Conservation (phyloP, 2,888 invertebrate species). For the Allacma fusca region DNA sequence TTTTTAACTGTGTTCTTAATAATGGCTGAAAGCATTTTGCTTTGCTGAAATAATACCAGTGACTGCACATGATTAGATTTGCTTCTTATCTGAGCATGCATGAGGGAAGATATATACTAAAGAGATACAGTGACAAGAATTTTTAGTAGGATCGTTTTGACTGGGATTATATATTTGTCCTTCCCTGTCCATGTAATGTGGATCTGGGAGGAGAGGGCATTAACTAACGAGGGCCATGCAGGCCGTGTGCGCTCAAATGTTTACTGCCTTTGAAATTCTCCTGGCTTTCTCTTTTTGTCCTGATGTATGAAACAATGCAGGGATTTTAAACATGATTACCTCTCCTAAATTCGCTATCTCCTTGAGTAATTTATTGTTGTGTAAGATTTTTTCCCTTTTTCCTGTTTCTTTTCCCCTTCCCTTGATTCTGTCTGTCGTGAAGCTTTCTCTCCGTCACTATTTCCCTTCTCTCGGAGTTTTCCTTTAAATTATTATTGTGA, state of each 20-base stretch:
- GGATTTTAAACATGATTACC: conserved; percentile 12
- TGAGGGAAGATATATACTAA: too few relatives aligned
- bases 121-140: too few relatives aligned
- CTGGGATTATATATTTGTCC: too few relatives aligned
- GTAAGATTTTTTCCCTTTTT: conserved; percentile 15
- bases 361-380: conserved; percentile 13
- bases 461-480: conserved; percentile 1
- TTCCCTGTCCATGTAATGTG: too few relatives aligned
- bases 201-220: neutral
- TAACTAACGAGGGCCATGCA: neutral
- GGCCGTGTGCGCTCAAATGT: neutral
- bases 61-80: too few relatives aligned
- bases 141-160: too few relatives aligned
- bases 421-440: neutral
- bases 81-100: too few relatives aligned
- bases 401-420: conserved; percentile 22
- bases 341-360: conserved; percentile 1
- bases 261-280: neutral
- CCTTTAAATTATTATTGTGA: conserved; percentile 3
- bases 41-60: too few relatives aligned
- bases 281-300: neutral
- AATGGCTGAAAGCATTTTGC: too few relatives aligned
- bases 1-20: too few relatives aligned
- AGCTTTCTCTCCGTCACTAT: conserved; percentile 24
- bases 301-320: conserved; percentile 7